Base-by-base conservation (phyloP, 2,888 invertebrate species). In the Calliphora vomitoria region DNA sequence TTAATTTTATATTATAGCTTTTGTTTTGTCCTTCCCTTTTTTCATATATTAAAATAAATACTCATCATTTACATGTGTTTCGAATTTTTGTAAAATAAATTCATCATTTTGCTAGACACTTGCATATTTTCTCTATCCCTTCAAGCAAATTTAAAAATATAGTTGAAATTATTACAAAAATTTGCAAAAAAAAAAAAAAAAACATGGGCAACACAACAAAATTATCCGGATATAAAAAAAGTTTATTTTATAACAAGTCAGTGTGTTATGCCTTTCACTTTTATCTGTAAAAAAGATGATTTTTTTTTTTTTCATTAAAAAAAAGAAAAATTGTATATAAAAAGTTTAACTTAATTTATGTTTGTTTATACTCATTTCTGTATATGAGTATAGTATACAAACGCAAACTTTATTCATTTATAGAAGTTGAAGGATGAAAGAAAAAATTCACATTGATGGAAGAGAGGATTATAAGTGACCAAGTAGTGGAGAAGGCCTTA, bases 11-110 rank as follows among this genome's bases (percentile, higher is more conserved):
- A 11, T 50, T 25, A 0, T 47, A 35, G 4, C 47, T 11, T n/a
- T n/a, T 8, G 31, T 62, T 31, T 62, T 15, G n/a, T 47, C 31
- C 31, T 69, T 41, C 6, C 6, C 1, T 31, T 60, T 4, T 11
- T 60, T 25, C 0, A 11, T 31, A 11, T 55, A 8, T 55, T 5
- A 20, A 62, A 58, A 35, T 41, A 13, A 58, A 60, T 55, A 64
- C 60, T 60, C 72, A 79, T 82, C 82, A 86, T 38, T 82, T 68
- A 60, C 82, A 82, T 79, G 41, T 86, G 86, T 74, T 82, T 8
- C 44, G 10, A 5, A 55, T 41, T 41, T 66, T 74, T 41, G 62
- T 18, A 41, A 25, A 41, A 72, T 78, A 74, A 79, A 86, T 86
- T 44, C 74, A 86, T 86, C 74, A 86, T 72, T 79, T 80, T 69